Evolutionary conservation across 30 jellyfish, hydroid and myxozoan genomes (phyloP), one percentile per base, ranked within the genome.

Genomic region (Aurelia coerulea): DNA sequence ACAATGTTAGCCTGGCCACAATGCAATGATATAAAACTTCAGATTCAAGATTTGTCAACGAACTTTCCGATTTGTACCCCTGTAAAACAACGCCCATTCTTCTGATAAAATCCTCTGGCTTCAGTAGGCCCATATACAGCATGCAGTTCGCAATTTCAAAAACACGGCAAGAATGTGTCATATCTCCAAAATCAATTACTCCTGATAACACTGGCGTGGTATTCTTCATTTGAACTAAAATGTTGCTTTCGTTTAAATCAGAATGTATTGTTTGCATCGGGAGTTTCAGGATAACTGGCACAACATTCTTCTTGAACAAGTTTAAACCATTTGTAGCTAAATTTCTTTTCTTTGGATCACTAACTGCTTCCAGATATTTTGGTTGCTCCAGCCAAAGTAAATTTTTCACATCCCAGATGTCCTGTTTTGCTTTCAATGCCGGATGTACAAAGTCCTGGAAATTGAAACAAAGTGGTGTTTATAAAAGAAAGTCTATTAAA

Each of bases 161-260:
- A 7, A 85, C 85, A 49, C 87, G 94, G 29, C 75, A 85, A 11
- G 94, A 74, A 51, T 74, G 49, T 13, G 83, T 85, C 33, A 85
- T 56, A 53, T 85, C 88, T 1, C 88, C 94, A 74, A 85, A 85
- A 58, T 85, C 94, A 39, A 85, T 74, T 32, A 85, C 32, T 29
- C 94, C 94, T 34, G 82, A 11, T 10, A 85, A 35, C 6, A 16
- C 19, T 6, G 73, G 62, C 35, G 14, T 53, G 34, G 62, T 16
- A 33, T 65, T 56, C 19, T 32, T 65, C 56, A 15, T 18, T 9
- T 53, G 42, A 2, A 65, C 74, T 1, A 80, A 10, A 34, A 80
- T 65, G 46, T 80, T 80, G 54, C 81, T 72, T 54, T 80, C 90
- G 39, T 80, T 80, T 14, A 80, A 23, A 52, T 80, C 90, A 0